Percentiles rank a stretch among this genome's conserved stretches.
Evolutionary conservation across 2,888 invertebrate species (phyloP).

Genomic region (Pollenia angustigena): DNA sequence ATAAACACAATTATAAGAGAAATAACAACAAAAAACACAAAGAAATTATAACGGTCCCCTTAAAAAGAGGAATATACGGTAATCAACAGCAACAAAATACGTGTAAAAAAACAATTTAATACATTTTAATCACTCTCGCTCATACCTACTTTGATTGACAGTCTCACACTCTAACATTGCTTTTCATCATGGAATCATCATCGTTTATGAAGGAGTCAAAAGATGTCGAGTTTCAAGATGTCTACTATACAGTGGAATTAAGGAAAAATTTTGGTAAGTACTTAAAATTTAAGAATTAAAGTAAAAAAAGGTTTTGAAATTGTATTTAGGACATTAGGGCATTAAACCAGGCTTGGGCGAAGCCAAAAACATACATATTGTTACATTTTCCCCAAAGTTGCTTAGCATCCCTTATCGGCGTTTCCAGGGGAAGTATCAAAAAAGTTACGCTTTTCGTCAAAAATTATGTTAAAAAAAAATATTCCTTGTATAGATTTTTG

Average conservation of each 20-base stretch:
- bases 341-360: too few species aligned
- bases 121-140: neutral
- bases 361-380: too few species aligned
- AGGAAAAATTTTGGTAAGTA: conserved; percentile 81
- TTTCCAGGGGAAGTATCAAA: too few species aligned
- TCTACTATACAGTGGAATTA: conserved; percentile 81
- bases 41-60: neutral
- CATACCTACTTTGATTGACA: neutral
- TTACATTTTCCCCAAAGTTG: too few species aligned
- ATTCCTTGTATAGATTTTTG: too few species aligned
- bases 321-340: too few species aligned
- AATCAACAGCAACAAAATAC: neutral
- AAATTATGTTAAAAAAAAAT: too few species aligned
- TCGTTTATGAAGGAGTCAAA: conserved; percentile 72
- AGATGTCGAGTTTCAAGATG: conserved; percentile 84
- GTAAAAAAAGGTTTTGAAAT: too few species aligned
- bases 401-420: too few species aligned
- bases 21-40: neutral
- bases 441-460: too few species aligned
- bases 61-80: conserved; percentile 8
- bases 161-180: neutral
- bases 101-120: neutral
- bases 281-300: too few species aligned
- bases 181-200: conserved; percentile 58
- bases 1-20: conserved; percentile 29